A percentile compares a stretch with the other conserved stretches of the same genome.
These are phyloP conservation scores for Drosophila hamatofila DNA, from an alignment of 2,888 invertebrate species.

Conservation along the genomic window DNA sequence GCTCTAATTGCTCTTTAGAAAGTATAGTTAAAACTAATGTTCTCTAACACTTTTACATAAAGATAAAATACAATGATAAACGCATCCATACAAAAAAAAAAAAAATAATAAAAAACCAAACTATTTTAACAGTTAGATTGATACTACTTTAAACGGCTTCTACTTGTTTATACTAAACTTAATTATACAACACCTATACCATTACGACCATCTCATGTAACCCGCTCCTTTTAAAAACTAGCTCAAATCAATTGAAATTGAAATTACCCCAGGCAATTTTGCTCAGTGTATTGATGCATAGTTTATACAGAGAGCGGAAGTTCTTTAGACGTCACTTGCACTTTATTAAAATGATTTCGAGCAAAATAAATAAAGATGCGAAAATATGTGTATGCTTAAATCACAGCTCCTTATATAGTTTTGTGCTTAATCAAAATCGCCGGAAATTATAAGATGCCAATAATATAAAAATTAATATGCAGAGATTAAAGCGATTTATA, in stretches of 20 bases:
- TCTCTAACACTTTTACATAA: too few species aligned
- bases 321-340: constrained; percentile 56
- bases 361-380: constrained; percentile 10
- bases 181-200: too few species aligned
- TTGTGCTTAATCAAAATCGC: constrained; percentile 65
- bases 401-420: constrained; percentile 54
- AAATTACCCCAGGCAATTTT: neutral
- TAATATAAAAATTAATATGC: constrained; percentile 77
- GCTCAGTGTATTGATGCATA: constrained; percentile 23
- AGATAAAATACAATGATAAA: too few species aligned
- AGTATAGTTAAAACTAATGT: too few species aligned
- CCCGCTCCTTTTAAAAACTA: neutral
- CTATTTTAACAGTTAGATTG: too few species aligned
- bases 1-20: too few species aligned
- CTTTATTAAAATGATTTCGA: constrained; percentile 40
- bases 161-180: too few species aligned
- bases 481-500: constrained; percentile 79
- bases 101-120: too few species aligned
- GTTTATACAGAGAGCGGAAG: constrained; percentile 45
- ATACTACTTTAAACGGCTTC: too few species aligned
- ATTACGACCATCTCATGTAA: too few species aligned
- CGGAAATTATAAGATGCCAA: constrained; percentile 70
- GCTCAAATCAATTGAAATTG: neutral
- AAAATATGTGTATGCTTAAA: constrained; percentile 30
- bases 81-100: too few species aligned